phyloP scores from a whole-genome alignment of 2,888 invertebrate genomes.

The Zaprionus lineosus region DNA sequence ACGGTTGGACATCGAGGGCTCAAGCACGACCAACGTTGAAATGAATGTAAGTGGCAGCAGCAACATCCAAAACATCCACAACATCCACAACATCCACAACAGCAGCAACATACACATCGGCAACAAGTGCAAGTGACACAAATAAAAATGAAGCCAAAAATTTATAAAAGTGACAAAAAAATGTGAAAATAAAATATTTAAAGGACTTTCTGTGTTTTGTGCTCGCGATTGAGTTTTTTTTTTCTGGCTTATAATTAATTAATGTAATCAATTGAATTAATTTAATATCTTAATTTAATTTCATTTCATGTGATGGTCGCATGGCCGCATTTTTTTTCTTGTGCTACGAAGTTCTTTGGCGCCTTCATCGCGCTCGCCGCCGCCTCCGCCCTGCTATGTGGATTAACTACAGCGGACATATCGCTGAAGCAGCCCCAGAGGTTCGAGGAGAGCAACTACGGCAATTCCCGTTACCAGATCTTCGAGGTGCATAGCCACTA shows the following conservation, averaged over 20 bases:
- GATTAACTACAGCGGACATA: conserved; percentile 61
- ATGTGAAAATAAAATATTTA: neutral
- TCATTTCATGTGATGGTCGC: neutral
- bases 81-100: neutral
- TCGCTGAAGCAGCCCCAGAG: conserved; percentile 54
- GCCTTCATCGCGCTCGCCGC: conserved; percentile 58
- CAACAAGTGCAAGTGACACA: conserved; percentile 31
- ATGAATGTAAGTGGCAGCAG: conserved; percentile 78
- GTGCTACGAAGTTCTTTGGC: conserved; percentile 44
- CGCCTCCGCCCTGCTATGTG: conserved; percentile 48
- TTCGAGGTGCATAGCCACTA: conserved; percentile 76
- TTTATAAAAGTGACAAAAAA: neutral
- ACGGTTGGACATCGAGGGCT: conserved; percentile 77
- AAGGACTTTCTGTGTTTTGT: conserved; percentile 9
- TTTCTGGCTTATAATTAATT: neutral
- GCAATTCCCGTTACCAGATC: conserved; percentile 67
- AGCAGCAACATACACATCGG: neutral
- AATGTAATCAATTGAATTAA: conserved; percentile 1
- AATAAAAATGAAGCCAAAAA: neutral
- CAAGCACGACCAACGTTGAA: conserved; percentile 75
- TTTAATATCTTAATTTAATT: conserved; percentile 13
- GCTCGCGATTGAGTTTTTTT: neutral
- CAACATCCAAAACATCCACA: neutral
- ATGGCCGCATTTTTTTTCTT: neutral
- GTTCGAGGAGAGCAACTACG: conserved; percentile 69